Percentiles rank a stretch among this genome's conserved stretches.
These are phyloP conservation scores for Drosophila nr. medialis DNA, from an alignment of 2,888 invertebrate genomes.

Conservation along the genomic window DNA sequence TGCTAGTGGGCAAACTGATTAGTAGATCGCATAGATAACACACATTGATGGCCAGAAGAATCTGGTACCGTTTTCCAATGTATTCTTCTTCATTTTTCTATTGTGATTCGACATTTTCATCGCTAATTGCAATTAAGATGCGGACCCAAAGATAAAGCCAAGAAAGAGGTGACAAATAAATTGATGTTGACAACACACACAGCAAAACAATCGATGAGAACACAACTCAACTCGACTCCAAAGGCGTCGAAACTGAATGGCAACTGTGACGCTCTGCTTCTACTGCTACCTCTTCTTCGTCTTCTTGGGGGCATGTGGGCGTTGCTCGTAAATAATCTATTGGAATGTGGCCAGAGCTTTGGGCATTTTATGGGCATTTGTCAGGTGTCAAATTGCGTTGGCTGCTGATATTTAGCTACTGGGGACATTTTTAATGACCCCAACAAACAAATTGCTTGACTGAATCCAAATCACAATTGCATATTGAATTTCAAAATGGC, in stretches of 20 bases:
- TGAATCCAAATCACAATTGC: neutral
- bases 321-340: slow-evolving; percentile 47
- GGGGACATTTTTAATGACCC: neutral
- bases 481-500: neutral
- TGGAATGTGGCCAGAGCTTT: slow-evolving; percentile 17
- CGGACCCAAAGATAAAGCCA: slow-evolving; percentile 40
- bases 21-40: slow-evolving; percentile 50
- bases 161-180: slow-evolving; percentile 64
- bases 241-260: slow-evolving; percentile 56
- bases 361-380: slow-evolving; percentile 25
- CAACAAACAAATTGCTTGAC: neutral
- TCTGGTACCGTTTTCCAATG: slow-evolving; percentile 48
- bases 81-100: no score
- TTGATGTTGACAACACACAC: slow-evolving; percentile 43
- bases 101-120: slow-evolving; percentile 52
- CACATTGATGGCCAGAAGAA: slow-evolving; percentile 2
- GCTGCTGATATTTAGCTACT: slow-evolving; percentile 27
- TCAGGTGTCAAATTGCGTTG: slow-evolving; percentile 21
- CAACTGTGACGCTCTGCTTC: neutral
- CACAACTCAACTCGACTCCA: slow-evolving; percentile 3
- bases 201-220: neutral
- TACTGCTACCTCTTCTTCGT: neutral
- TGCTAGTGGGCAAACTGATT: slow-evolving; percentile 47
- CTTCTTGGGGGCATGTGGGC: slow-evolving; percentile 32
- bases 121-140: slow-evolving; percentile 78